phyloP scores from a whole-genome alignment of 2,113 vertebrate species.

The Caranx melampygus region DNA sequence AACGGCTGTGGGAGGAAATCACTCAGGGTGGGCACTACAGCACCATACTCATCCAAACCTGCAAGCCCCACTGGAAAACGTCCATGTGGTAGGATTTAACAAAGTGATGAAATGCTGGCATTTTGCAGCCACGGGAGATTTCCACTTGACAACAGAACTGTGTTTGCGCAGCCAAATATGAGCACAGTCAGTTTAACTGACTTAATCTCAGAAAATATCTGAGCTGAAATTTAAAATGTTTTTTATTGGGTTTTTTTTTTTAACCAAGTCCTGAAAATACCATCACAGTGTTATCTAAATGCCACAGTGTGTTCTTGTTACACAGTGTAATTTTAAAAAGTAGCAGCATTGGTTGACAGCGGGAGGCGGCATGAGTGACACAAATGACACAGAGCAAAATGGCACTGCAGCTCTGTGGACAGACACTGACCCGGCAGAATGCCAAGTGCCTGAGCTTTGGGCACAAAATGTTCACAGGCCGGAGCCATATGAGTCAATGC shows the following conservation, averaged over 20 bases:
- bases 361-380: slow-evolving; percentile 10
- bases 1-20: no score
- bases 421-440: slow-evolving; percentile 28
- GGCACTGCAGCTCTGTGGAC: slow-evolving; percentile 17
- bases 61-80: background rate
- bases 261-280: slow-evolving; percentile 22
- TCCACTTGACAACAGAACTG: slow-evolving; percentile 12
- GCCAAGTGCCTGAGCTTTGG: slow-evolving; percentile 19
- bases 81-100: background rate
- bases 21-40: no score
- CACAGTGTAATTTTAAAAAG: slow-evolving; percentile 13
- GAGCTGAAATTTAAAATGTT: slow-evolving; percentile 21
- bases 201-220: slow-evolving; percentile 41
- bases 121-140: slow-evolving; percentile 17
- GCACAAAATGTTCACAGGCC: slow-evolving; percentile 25
- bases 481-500: slow-evolving; percentile 22
- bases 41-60: background rate
- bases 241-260: slow-evolving; percentile 10
- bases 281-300: slow-evolving; percentile 48
- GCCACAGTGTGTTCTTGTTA: slow-evolving; percentile 7
- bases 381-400: slow-evolving; percentile 22
- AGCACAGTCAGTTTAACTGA: background rate
- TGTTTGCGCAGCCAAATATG: slow-evolving; percentile 4
- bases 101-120: slow-evolving; percentile 1
- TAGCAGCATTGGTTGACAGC: slow-evolving; percentile 19